These are phyloP conservation scores for Lipophrys pholis DNA, from an alignment of 2,113 vertebrate species.

Conservation along the genomic window DNA sequence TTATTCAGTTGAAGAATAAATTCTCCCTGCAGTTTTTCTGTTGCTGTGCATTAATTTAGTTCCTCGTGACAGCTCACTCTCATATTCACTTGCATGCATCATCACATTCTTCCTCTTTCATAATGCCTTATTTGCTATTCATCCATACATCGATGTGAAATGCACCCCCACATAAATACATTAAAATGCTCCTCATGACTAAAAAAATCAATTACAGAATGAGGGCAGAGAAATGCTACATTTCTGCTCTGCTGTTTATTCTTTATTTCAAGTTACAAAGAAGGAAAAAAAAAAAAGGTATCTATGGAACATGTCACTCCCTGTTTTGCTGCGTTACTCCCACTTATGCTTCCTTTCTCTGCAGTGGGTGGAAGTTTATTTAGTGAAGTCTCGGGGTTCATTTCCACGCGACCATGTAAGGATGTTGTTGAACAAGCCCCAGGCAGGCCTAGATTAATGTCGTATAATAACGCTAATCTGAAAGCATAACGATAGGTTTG, in stretches of 20 bases:
- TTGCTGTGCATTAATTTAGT: no score
- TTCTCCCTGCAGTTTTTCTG: neutral
- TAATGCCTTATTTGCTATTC: constrained; percentile 6
- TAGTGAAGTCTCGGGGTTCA: constrained; percentile 27
- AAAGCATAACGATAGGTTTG: constrained; percentile 8
- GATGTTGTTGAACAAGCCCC: constrained; percentile 29
- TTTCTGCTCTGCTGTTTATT: no score
- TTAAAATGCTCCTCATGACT: constrained; percentile 6
- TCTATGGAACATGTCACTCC: constrained; percentile 6
- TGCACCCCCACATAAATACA: neutral
- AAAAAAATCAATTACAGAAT: no score
- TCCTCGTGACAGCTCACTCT: neutral
- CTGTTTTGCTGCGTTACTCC: constrained; percentile 35
- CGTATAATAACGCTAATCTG: constrained; percentile 38
- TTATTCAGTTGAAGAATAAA: no score
- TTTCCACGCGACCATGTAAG: constrained; percentile 39
- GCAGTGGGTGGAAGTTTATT: constrained; percentile 28
- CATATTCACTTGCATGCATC: constrained; percentile 3
- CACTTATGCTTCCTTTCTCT: constrained; percentile 26
- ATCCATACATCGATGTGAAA: neutral
- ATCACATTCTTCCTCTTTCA: constrained; percentile 2
- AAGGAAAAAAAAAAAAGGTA: no score
- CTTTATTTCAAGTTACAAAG: no score
- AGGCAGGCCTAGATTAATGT: constrained; percentile 43
- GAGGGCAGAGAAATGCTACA: no score